Conservation (phyloP, 2,888 invertebrate genomes). For the Leptopilina myrica region DNA sequence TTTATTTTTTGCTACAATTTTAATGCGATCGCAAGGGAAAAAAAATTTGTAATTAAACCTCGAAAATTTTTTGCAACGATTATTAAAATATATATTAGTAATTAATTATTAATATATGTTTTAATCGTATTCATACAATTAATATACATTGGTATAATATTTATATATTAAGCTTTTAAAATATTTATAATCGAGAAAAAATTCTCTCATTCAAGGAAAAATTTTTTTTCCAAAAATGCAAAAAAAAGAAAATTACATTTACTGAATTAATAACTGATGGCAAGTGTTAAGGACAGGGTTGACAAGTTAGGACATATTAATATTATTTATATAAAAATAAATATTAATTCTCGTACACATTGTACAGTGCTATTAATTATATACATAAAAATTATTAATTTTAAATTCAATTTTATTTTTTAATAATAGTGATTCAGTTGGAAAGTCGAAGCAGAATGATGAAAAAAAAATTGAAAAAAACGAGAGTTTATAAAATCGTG, state of each 20-base stretch:
- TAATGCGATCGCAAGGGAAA: too few species aligned
- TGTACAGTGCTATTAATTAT: constrained; percentile 17
- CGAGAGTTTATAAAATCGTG: constrained; percentile 22
- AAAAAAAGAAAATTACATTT: neutral
- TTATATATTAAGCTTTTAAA: too few species aligned
- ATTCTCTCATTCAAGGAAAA: too few species aligned
- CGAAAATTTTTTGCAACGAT: neutral
- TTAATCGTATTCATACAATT: neutral
- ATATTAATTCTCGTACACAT: constrained; percentile 5
- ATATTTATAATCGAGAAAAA: too few species aligned
- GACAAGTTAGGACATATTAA: neutral
- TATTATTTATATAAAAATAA: constrained; percentile 4
- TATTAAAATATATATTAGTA: neutral
- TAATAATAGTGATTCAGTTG: neutral
- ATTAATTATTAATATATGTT: too few species aligned
- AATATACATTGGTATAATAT: too few species aligned
- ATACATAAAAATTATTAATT: neutral
- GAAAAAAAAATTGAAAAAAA: neutral
- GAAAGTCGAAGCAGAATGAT: neutral
- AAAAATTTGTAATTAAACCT: neutral
- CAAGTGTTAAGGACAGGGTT: constrained; percentile 10
- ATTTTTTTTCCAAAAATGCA: too few species aligned
- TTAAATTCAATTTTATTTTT: neutral
- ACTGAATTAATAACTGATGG: neutral
- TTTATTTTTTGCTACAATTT: too few species aligned